Evolutionary conservation across 2,888 invertebrate genomes (phyloP), one percentile per base, ranked within the genome.

Genomic region (Sarcophaga caerulescens): DNA sequence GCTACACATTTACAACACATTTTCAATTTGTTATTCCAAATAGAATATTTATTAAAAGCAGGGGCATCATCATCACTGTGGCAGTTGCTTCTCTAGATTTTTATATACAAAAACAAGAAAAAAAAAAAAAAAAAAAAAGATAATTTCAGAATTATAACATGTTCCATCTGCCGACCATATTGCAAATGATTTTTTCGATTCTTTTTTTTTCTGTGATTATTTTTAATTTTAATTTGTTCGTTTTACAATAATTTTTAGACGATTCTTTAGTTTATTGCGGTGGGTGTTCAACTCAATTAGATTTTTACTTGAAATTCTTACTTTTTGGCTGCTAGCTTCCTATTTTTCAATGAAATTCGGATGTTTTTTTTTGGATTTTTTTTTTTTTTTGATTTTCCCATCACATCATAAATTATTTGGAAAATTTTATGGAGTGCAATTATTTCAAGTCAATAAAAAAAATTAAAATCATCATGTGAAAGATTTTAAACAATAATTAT

Each of bases 161-260:
- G 66, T 84, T 76, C 76, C 84, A 84, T 84, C 80, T 84, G 84
- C 57, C 63, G 47, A 80, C 66, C 84, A 84, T 57, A 84, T 81
- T 84, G 84, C 80, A 81, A 81, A 77, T 66, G 84, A 65, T 62
- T 63, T 62, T 47, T 65, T n/a, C 21, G 19, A 45, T 70, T 14
- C 21, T 66, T 57, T 69, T 35, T 19, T 77, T 82, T 65, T 4
- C 14, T 47, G 1, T 52, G 17, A 52, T 52, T 52, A 14, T 52
- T 52, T 17, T 52, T 52, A 5, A 14, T 52, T 52, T 52, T 14
- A 52, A 52, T 52, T 52, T 52, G 52, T 52, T 52, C 12, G 52
- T 52, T 52, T 52, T 52, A 35, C 35, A 35, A 35, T 35, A 35
- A 35, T 35, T 35, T 35, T 35, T 35, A 1, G 35, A 44, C 2